Evolutionary conservation across 1,140 invertebrate genomes (phyloP), one percentile per base, ranked within the genome.

Genomic region (Babylonia areolata): DNA sequence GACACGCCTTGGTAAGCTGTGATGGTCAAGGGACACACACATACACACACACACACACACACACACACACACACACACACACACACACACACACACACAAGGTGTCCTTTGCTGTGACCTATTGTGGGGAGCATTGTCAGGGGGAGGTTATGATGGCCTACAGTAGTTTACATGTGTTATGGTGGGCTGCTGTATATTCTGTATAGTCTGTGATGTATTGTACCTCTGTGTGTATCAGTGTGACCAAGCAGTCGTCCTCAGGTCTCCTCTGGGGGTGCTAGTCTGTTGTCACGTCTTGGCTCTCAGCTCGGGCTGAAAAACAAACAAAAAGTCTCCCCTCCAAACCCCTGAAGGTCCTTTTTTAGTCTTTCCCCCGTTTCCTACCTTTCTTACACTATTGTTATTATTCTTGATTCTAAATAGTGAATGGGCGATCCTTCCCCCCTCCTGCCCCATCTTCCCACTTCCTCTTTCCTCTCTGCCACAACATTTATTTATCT

Each of bases 131-230:
- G 28, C 23, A 23, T 12, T 6, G 28, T 6, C 20, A 64, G 12
- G 58, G 12, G 58, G 58, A 23, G 15, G 58, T 12, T 64, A 23
- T n/a, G 28, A 6, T 11, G 6, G 46, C 20, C 58, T 23, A 6
- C 58, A 20, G 17, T 64, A 12, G 17, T 23, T 5, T 12, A 6
- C 5, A 28, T 64, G 58, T 64, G 28, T n/a, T 23, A 64, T 64
- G 58, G 58, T 64, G 58, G 58, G 58, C 58, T 64, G 58, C 58
- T 64, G 15, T n/a, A n/a, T n/a, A n/a, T n/a, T n/a, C n/a, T n/a
- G n/a, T n/a, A n/a, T n/a, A 64, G 58, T 64, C 58, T 64, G 58
- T 64, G 12, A n/a, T 23, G 23, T 64, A 64, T n/a, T 64, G 58
- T 64, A 64, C 58, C 28, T 64, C 20, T 64, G 58, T 64, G 12